Evolutionary conservation across 1,140 invertebrate genomes (phyloP).

Genomic region (Eriosoma lanigerum): DNA sequence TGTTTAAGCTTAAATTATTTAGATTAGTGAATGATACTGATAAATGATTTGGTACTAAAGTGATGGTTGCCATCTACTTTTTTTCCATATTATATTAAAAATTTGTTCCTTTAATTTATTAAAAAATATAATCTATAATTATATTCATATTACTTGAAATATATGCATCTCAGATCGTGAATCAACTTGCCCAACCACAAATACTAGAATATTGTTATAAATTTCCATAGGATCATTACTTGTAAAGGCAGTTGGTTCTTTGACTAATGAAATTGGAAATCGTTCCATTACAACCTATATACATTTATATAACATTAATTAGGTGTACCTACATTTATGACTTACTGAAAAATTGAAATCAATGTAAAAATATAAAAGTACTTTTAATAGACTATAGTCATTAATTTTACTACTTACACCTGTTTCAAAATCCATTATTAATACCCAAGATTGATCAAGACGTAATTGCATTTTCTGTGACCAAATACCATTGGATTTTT

Average conservation of each 20-base stretch:
- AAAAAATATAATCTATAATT: background rate
- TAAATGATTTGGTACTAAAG: too few relatives aligned
- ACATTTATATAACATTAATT: constrained; percentile 49
- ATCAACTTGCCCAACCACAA: constrained; percentile 78
- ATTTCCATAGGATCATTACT: constrained; percentile 93
- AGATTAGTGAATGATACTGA: too few relatives aligned
- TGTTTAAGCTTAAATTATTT: too few relatives aligned
- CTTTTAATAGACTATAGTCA: too few relatives aligned
- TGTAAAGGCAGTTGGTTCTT: constrained; percentile 95
- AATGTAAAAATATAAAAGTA: background rate
- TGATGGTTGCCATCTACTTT: too few relatives aligned
- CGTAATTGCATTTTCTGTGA: constrained; percentile 96
- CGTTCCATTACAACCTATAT: constrained; percentile 90
- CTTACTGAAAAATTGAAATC: background rate
- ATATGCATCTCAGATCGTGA: constrained; percentile 95
- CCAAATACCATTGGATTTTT: constrained; percentile 98
- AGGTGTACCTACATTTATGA: background rate
- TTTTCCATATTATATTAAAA: too few relatives aligned
- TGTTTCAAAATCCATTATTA: constrained; percentile 95
- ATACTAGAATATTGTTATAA: constrained; percentile 98
- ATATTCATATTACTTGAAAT: constrained; percentile 75
- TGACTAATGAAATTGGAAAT: constrained; percentile 88
- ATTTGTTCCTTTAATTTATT: background rate
- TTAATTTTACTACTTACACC: constrained; percentile 71
- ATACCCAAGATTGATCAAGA: constrained; percentile 81